Base-by-base conservation (phyloP, 2,888 invertebrate genomes). In the Meteorus cinctellus region DNA sequence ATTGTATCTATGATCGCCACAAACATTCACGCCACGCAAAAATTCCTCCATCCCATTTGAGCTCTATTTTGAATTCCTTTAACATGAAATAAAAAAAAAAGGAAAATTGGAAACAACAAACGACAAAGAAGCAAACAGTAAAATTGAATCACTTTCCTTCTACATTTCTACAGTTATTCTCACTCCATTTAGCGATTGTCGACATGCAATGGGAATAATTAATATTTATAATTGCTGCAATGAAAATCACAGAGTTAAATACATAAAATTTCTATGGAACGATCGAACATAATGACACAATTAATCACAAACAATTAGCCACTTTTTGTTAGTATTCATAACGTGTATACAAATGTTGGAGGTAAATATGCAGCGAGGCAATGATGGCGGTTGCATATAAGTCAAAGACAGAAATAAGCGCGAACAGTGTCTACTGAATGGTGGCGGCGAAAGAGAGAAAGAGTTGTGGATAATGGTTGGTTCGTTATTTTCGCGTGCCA, bases 301-400 rank as follows among this genome's bases (percentile, higher is more conserved):
- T 87, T 87, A 87, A 87, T 87, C 85, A 85, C 83, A 86, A 87
- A 86, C 86, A 87, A 87, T 87, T 86, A 86, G 82, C 82, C 80
- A 83, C 86, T 55, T 19, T 55, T 55, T 55, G 24, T 2, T 55
- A 41, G 41, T 41, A 41, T 41, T 41, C 12, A 41, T 48, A 48
- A 48, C n/a, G n/a, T 48, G n/a, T 48, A n/a, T 48, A 48, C 48
- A 48, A 14, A 5, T 48, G 41, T 12, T 41, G 2, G 12, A 41
- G 8, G 34, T 34, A 41, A 12, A 12, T 41, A 12, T 41, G 12
- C 12, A 41, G 12, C 8, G 41, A 34, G 8, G 41, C 41, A 41
- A 41, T 10, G 59, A 27, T 8, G 19, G 10, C 8, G 6, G 8
- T 24, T 29, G 41, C 1, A 24, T 59, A 71, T 29, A 55, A 34